These are phyloP conservation scores for Drosophila kanapiae DNA, from an alignment of 1,140 invertebrate species.

Conservation along the genomic window DNA sequence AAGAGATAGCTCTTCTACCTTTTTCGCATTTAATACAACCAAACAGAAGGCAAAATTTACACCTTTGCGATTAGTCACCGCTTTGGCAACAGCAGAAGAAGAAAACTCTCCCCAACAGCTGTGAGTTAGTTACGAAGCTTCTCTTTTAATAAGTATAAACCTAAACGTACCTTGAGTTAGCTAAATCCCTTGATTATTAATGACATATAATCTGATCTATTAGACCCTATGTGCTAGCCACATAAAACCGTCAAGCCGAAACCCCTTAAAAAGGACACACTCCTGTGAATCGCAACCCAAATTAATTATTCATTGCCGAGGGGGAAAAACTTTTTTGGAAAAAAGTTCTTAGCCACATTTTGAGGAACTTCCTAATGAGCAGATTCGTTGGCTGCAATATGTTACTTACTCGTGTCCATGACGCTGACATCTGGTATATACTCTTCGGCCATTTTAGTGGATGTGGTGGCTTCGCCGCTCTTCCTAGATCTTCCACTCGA, in stretches of 20 bases:
- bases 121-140: conserved; percentile 1
- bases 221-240: background rate
- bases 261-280: conserved; percentile 1
- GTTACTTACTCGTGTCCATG: conserved; percentile 84
- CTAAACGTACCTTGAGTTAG: background rate
- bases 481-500: conserved; percentile 36
- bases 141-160: background rate
- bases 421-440: conserved; percentile 81
- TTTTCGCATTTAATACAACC: background rate
- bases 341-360: conserved; percentile 18
- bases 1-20: background rate
- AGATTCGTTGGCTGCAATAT: conserved; percentile 56
- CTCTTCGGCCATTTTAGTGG: conserved; percentile 79
- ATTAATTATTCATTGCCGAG: conserved; percentile 35
- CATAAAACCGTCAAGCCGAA: background rate
- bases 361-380: conserved; percentile 34
- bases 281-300: background rate
- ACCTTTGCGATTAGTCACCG: conserved; percentile 12
- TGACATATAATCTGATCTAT: background rate
- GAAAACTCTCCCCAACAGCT: background rate
- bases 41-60: background rate
- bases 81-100: background rate
- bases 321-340: conserved; percentile 6
- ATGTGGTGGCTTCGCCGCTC: conserved; percentile 45
- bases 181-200: background rate